phyloP scores from a whole-genome alignment of 2,797 vertebrate genomes.

The Rhinatrema bivittatum region DNA sequence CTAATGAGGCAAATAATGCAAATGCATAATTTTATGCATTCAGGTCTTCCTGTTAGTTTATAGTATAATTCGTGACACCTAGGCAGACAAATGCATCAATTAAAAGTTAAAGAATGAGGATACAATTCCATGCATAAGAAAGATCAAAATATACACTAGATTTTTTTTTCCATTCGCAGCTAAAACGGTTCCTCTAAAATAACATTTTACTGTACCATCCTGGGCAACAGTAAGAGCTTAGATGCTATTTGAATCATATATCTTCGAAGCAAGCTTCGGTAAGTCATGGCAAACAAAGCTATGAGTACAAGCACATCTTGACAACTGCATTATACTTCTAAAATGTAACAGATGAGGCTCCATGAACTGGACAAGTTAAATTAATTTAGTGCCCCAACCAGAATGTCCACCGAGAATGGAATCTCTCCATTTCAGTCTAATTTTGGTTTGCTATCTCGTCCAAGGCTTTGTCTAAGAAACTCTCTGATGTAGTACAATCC shows the following conservation, averaged over 20 bases:
- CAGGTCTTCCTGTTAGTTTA: too few relatives aligned
- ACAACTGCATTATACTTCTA: conserved; percentile 46
- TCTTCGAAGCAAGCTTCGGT: conserved; percentile 10
- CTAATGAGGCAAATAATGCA: too few relatives aligned
- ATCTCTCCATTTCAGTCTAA: conserved; percentile 57
- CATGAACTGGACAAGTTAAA: conserved; percentile 43
- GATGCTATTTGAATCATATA: conserved; percentile 34
- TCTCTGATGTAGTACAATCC: conserved; percentile 51
- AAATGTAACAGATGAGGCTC: conserved; percentile 52
- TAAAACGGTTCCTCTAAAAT: too few relatives aligned
- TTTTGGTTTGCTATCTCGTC: conserved; percentile 56
- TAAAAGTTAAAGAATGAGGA: too few relatives aligned
- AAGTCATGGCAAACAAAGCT: conserved; percentile 39
- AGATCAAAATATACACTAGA: too few relatives aligned
- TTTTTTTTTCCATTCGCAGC: too few relatives aligned
- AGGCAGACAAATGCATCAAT: too few relatives aligned
- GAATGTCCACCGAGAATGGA: conserved; percentile 46
- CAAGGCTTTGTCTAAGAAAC: conserved; percentile 58
- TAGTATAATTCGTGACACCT: too few relatives aligned
- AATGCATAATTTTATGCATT: too few relatives aligned
- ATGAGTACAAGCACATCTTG: conserved; percentile 38
- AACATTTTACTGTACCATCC: too few relatives aligned
- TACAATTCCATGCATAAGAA: too few relatives aligned
- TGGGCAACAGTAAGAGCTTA: too few relatives aligned
- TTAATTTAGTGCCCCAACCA: conserved; percentile 52